Base-by-base conservation (phyloP, 2,113 vertebrate species). In the Elachura formosa region DNA sequence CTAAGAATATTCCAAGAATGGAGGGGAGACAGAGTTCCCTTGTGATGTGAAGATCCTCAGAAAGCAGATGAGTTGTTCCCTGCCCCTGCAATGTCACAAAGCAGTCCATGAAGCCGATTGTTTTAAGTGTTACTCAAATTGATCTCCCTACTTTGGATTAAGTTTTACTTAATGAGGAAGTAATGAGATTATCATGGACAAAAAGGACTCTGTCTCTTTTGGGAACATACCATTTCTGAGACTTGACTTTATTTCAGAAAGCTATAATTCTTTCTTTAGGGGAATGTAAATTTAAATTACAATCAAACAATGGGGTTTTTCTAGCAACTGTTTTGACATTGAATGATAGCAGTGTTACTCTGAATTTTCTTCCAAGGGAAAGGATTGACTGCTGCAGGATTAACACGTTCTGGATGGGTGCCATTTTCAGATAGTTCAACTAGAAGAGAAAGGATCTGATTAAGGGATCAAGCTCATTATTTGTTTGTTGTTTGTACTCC, bases 141-240 rank as follows among this genome's bases (percentile, higher is more conserved):
- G 79, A 94, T 95, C 94, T 81, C 62, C 71, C 85, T 95, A 76
- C 68, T 93, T 94, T 54, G 89, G 78, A 93, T 93, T 95, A 92
- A 93, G 87, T 94, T 94, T 81, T 90, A 90, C 63, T 97, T 90
- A 89, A 90, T 82, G 59, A 84, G 73, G 61, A 61, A 87, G 41
- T 90, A 91, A 96, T 75, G 78, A 84, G 80, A 93, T 95, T 93
- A 87, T 49, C 56, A 38, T 31, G 83, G 55, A 64, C 69, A 85
- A 90, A 95, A 92, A 95, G 69, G 75, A 33, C 84, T 41, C 4
- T 34, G 67, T 76, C 66, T 74, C 46, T 89, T 72, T 84, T 49
- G 74, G 54, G 58, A 85, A 38, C 2, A 0, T 41, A 49, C 29
- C 3, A 4, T 83, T 95, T 81, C 75, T 80, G 46, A 80, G 84